Base-by-base conservation (phyloP, 2,888 invertebrate species). In the Drosophila silvestris region DNA sequence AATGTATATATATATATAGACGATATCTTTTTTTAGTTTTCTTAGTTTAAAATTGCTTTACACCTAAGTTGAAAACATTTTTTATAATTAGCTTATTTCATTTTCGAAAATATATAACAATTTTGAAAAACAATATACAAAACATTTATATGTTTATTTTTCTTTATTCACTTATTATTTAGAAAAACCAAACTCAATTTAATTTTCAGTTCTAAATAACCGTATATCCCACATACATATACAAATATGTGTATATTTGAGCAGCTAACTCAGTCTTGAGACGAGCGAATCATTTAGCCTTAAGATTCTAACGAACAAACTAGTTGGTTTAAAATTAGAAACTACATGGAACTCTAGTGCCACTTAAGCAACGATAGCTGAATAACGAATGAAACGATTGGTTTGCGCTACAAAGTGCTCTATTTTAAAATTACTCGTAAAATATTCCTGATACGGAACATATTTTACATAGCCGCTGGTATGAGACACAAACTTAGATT, bases 81-180 rank as follows among this genome's bases (percentile, higher is more conserved):
- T 85, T 83, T 87, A 84, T 89, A 78, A 77, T 87, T 87, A 87
- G 87, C 60, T 62, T 79, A 81, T 71, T 79, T 87, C 77, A 85
- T 79, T 82, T 82, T 78, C 71, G 66, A 89, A 84, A 89, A 87
- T 84, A 89, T 85, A 87, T 89, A 87, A 87, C 87, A 89, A 76
- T 82, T 86, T 82, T 74, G 66, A 57, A 70, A 81, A 72, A 74
- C 63, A 70, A 32, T 47, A 70, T 53, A 57, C 52, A 47, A 73
- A 64, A 78, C 22, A 68, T 26, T 41, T 52, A 61, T 72, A 16
- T 39, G 28, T 39, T 80, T 58, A 16, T n/a, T 30, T 30, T 32
- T 16, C 22, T 44, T 64, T 58, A 30, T 64, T 54, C 3, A n/a
- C 26, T 53, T 32, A 12, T 26, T 32, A n/a, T 30, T 37, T 51